Base-by-base conservation (phyloP, 2,797 vertebrate species). In the Anguilla pacifica region DNA sequence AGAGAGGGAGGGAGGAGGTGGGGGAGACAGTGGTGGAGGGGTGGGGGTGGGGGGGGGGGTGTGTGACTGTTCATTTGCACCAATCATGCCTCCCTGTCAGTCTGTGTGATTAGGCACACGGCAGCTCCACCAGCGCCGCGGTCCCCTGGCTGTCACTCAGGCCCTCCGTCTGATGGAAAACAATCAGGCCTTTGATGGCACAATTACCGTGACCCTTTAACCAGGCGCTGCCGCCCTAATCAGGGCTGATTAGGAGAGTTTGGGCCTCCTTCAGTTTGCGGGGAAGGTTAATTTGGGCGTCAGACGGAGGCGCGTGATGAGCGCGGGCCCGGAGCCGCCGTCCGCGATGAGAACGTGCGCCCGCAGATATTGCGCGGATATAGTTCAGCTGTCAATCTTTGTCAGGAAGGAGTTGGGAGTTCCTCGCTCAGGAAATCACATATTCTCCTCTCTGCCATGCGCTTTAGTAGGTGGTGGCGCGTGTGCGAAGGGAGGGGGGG, bases 161-260 rank as follows among this genome's bases (percentile, higher is more conserved):
- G 98, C 97, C 96, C 95, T 97, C 25, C 97, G 96, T 97, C 95
- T 99, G 98, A 99, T 99, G 99, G 98, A 99, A 99, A 99, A 98
- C 98, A 99, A 99, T 99, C 98, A 99, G 97, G 96, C 97, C 97
- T 98, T 97, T 99, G 98, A 99, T 99, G 98, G 98, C 97, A 98
- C 98, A 99, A 99, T 99, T 99, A 99, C 98, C 97, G 97, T 99
- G 98, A 99, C 98, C 98, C 98, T 98, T 98, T 99, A 99, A 98
- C 98, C 98, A 97, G 98, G 97, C 94, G 94, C 95, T 94, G 93
- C 92, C 91, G 93, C 93, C 93, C 94, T 96, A 96, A 97, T 99
- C 98, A 99, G 97, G 97, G 97, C 97, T 99, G 98, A 99, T 99
- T 99, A 99, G 98, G 98, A 98, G 97, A 98, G 98, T 98, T 98